A percentile compares a stretch with the other conserved stretches of the same genome.
phyloP scores from a whole-genome alignment of 2,113 vertebrate genomes.

The Nyctereutes procyonoides region DNA sequence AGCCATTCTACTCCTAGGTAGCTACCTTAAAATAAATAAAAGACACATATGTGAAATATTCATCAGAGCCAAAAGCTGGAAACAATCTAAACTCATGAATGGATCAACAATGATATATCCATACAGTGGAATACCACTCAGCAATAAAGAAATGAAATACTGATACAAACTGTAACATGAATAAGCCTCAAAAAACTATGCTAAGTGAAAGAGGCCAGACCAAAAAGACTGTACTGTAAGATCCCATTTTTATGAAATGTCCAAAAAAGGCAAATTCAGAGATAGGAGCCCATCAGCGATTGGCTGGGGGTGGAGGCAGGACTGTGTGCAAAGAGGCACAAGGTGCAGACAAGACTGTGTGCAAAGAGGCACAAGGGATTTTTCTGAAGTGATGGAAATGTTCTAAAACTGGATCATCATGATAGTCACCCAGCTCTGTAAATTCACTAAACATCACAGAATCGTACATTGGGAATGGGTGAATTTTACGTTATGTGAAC shows the following conservation, averaged over 20 bases:
- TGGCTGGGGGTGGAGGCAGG: background rate
- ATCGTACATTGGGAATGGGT: background rate
- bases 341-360: background rate
- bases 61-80: background rate
- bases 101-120: background rate
- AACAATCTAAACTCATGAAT: background rate
- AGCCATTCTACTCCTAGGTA: background rate
- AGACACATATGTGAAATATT: background rate
- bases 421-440: background rate
- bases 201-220: background rate
- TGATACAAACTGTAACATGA: background rate
- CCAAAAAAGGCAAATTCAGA: constrained; percentile 37
- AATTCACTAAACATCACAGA: background rate
- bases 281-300: background rate
- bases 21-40: background rate
- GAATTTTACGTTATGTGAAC: background rate
- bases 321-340: background rate
- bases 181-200: background rate
- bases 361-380: background rate
- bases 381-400: background rate
- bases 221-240: background rate
- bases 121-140: background rate
- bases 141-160: background rate
- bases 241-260: constrained; percentile 11
- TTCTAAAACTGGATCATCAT: background rate